Percentiles rank a stretch among this genome's conserved stretches.
These are phyloP conservation scores for Helicoverpa zea DNA, from an alignment of 1,140 invertebrate genomes.

Conservation along the genomic window DNA sequence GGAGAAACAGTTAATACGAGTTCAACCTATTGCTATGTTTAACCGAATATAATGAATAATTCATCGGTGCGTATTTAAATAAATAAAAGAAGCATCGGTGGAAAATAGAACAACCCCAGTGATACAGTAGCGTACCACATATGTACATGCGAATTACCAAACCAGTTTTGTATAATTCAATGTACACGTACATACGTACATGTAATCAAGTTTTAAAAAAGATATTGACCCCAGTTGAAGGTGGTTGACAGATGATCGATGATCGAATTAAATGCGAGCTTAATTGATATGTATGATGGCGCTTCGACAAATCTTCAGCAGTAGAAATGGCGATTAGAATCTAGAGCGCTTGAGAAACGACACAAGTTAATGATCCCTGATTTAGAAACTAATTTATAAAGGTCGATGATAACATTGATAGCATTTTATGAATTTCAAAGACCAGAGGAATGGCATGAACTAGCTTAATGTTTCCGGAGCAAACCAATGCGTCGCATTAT, in stretches of 20 bases:
- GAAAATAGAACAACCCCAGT: conserved; percentile 50
- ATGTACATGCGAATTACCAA: conserved; percentile 63
- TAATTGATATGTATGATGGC: conserved; percentile 73
- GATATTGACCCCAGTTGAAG: conserved; percentile 80
- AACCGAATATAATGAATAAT: conserved; percentile 33
- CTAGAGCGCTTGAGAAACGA: conserved; percentile 19
- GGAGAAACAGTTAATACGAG: conserved; percentile 19
- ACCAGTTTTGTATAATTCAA: conserved; percentile 79
- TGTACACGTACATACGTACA: conserved; percentile 54
- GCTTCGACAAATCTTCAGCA: conserved; percentile 58
- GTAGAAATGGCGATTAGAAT: conserved; percentile 35
- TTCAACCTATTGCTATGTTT: conserved; percentile 10
- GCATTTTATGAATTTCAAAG: conserved; percentile 7
- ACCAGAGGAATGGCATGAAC: conserved; percentile 9
- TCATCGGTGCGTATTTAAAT: conserved; percentile 21
- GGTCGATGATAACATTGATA: background rate
- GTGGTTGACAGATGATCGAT: conserved; percentile 81
- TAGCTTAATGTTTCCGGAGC: conserved; percentile 1
- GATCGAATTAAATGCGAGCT: conserved; percentile 68
- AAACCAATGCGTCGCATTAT: background rate
- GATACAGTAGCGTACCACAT: conserved; percentile 27
- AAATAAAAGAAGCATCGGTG: conserved; percentile 20
- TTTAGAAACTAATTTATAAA: conserved; percentile 32
- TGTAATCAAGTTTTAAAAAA: conserved; percentile 72
- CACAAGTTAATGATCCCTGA: conserved; percentile 31